These are phyloP conservation scores for Epirrhoe alternata DNA, from an alignment of 2,888 invertebrate species.

Conservation along the genomic window DNA sequence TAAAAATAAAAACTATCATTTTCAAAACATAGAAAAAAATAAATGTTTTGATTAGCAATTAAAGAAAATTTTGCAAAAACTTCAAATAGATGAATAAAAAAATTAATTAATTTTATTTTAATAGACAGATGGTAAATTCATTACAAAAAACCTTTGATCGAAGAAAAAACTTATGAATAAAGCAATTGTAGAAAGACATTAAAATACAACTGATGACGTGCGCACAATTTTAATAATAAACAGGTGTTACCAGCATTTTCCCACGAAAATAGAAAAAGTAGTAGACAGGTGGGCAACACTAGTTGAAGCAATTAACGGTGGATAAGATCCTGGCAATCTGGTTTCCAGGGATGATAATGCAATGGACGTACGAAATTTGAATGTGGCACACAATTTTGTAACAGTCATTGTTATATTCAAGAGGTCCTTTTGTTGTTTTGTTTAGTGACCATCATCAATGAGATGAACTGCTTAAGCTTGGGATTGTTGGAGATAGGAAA, in stretches of 20 bases:
- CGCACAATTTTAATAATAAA: constrained; percentile 46
- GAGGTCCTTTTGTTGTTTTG: no score
- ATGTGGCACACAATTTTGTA: constrained; percentile 18
- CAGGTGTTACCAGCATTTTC: constrained; percentile 68
- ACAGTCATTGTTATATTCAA: no score
- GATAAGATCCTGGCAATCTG: constrained; percentile 66
- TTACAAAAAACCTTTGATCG: neutral
- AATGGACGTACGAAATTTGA: constrained; percentile 24
- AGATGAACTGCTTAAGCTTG: no score
- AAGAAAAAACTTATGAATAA: constrained; percentile 15
- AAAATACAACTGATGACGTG: constrained; percentile 42
- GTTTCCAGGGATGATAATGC: constrained; percentile 60
- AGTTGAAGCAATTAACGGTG: constrained; percentile 67
- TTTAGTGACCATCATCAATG: no score
- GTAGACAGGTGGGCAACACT: constrained; percentile 64
- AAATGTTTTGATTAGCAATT: no score
- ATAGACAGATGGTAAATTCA: constrained; percentile 30
- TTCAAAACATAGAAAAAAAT: no score
- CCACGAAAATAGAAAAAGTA: constrained; percentile 62
- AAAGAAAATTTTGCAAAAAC: no score
- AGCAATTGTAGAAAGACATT: constrained; percentile 27
- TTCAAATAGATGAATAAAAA: no score
- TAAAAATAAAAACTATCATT: no score
- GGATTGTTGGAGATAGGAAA: no score
- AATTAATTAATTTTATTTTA: neutral